These are phyloP conservation scores for Sceloporus undulatus DNA, from an alignment of 2,113 vertebrate genomes.

Conservation along the genomic window DNA sequence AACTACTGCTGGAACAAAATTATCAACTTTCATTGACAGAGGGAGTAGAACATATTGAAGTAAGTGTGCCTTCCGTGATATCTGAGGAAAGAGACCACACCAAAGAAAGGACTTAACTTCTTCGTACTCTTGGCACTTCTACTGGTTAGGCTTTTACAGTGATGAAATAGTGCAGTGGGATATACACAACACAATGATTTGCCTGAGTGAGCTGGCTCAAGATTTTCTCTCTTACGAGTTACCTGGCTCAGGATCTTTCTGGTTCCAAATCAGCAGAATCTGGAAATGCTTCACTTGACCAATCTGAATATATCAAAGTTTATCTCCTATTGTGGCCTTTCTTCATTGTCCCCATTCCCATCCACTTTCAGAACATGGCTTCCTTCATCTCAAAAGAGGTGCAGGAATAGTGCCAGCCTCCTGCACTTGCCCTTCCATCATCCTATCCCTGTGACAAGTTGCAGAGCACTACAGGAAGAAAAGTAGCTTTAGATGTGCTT, in stretches of 20 bases:
- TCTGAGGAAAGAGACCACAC: no score
- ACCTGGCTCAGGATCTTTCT: neutral
- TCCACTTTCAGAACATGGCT: neutral
- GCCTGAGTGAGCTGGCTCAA: neutral
- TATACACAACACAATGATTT: neutral
- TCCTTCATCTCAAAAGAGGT: no score
- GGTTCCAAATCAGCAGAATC: neutral
- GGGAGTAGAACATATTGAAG: no score
- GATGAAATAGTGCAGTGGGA: neutral
- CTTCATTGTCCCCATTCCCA: neutral
- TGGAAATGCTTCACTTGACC: neutral
- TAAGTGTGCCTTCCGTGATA: no score
- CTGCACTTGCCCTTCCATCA: neutral
- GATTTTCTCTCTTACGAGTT: neutral
- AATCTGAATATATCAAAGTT: neutral
- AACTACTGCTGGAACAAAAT: neutral
- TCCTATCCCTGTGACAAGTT: neutral
- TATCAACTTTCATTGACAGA: no score
- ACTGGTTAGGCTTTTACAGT: neutral
- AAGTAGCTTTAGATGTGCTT: neutral
- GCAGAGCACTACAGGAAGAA: neutral
- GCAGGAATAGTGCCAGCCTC: neutral
- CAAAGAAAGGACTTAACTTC: no score
- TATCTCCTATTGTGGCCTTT: neutral
- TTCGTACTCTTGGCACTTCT: no score